Conservation (phyloP, 2,888 invertebrate species). For the Carabus problematicus region DNA sequence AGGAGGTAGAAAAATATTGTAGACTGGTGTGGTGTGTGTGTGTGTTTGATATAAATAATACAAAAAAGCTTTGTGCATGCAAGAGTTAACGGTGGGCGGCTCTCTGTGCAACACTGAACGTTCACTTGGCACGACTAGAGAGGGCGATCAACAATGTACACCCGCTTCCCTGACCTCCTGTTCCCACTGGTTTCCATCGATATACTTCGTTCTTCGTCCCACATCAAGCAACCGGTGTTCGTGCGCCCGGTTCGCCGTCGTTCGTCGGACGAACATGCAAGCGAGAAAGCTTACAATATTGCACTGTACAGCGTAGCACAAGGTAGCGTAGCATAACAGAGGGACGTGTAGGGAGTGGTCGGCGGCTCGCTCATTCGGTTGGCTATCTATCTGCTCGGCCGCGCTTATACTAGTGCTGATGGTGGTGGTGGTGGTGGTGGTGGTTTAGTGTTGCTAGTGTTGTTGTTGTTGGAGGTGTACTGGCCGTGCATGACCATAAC, state of each 20-base stretch:
- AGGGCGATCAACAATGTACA: too few species aligned
- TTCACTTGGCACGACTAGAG: slow-evolving; percentile 6
- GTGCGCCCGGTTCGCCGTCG: slow-evolving; percentile 11
- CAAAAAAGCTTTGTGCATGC: slow-evolving; percentile 34
- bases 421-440: too few species aligned
- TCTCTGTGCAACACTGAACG: slow-evolving; percentile 1
- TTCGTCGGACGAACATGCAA: not conserved
- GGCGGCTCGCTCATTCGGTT: slow-evolving; percentile 5
- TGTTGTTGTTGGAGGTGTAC: slow-evolving; percentile 19
- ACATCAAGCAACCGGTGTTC: too few species aligned
- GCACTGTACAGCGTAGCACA: not conserved
- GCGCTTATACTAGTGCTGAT: too few species aligned
- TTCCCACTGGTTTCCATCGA: too few species aligned
- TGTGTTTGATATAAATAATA: slow-evolving; percentile 33
- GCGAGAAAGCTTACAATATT: too few species aligned
- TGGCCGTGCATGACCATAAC: slow-evolving; percentile 32
- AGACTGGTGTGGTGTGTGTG: slow-evolving; percentile 4
- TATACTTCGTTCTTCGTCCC: too few species aligned
- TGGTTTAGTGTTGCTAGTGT: too few species aligned
- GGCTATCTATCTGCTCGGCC: slow-evolving; percentile 14
- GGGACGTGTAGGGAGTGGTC: not conserved
- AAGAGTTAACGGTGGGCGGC: slow-evolving; percentile 26
- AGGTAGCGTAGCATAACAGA: not conserved
- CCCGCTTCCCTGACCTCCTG: too few species aligned
- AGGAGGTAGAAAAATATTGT: not conserved